Conservation (phyloP, 2,888 invertebrate species). For the Ferdinandea cuprea region DNA sequence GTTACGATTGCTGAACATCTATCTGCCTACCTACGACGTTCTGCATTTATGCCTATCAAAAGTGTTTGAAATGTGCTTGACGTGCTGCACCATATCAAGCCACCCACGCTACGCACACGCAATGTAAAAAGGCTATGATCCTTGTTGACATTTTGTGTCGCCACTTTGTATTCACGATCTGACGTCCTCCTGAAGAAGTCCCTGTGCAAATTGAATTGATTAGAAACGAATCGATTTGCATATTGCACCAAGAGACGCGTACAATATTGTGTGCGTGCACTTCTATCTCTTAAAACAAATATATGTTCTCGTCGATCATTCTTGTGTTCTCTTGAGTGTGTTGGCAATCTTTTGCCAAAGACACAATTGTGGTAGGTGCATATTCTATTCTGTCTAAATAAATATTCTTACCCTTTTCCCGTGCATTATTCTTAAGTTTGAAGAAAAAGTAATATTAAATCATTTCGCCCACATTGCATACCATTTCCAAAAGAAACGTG, state of each 20-base stretch:
- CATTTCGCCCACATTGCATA: slow-evolving; percentile 4
- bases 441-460: neutral
- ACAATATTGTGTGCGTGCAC: slow-evolving; percentile 10
- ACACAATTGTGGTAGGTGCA: slow-evolving; percentile 5
- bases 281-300: slow-evolving; percentile 36
- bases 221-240: slow-evolving; percentile 69
- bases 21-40: neutral
- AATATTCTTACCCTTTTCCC: slow-evolving; percentile 9
- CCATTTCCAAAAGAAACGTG: slow-evolving; percentile 1
- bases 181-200: slow-evolving; percentile 54
- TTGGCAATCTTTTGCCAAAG: slow-evolving; percentile 10
- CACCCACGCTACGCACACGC: slow-evolving; percentile 14
- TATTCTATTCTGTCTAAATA: slow-evolving; percentile 20
- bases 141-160: slow-evolving; percentile 64
- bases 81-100: slow-evolving; percentile 25
- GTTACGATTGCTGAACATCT: neutral
- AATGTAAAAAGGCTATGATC: slow-evolving; percentile 42
- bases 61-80: slow-evolving; percentile 16
- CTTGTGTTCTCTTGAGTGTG: neutral
- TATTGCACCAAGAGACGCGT: slow-evolving; percentile 42
- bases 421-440: slow-evolving; percentile 12
- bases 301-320: slow-evolving; percentile 15
- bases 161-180: slow-evolving; percentile 62
- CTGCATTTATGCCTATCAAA: too few relatives aligned
- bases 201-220: slow-evolving; percentile 52